Evolutionary conservation across 37 sponge, comb jelly and placozoan species (phyloP), one percentile per base, ranked within the genome.

Genomic region (Amphimedon queenslandica): DNA sequence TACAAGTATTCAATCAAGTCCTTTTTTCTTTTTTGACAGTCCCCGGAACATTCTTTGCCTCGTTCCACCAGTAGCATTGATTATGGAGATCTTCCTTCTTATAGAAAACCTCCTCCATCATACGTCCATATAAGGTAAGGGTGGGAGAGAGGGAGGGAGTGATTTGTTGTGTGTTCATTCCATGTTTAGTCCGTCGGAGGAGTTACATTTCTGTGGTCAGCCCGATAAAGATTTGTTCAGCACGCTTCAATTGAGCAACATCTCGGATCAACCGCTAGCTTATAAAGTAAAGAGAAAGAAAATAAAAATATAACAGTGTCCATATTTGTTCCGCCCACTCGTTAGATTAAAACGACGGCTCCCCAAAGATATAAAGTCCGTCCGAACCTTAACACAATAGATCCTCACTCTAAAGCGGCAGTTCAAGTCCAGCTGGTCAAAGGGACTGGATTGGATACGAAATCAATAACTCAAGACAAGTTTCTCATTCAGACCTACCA

Each of bases 291-390:
- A 33, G 58, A 55, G 31, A n/a, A 40, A 39, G 16, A 13, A 31
- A 11, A 23, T 67, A 5, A 23, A 34, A 11, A 33, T 30, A 33
- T 20, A 67, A 21, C 16, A 8, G 8, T 5, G 31, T 5, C 53
- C 8, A 47, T 18, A 47, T 47, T 47, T 47, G 13, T 47, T 13
- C 13, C 13, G 53, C 13, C 8, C 53, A 18, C 53, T 47, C 40
- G 38, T 57, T 56, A 94, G 94, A 86, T 94, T 30, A 94, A 94
- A 58, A 94, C 94, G 0, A 94, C 94, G 36, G 90, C 90, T 40
- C 94, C 94, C 43, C 58, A 21, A 2, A 63, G 83, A 6, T 94
- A 94, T 69, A 77, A 86, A 72, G 94, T 94, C 3, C 58, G 84
- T 55, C 94, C 94, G 16, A 94, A 87, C 39, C 24, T 89, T 25